phyloP scores from a whole-genome alignment of 2,888 invertebrate species.

The Leptinotarsa rubiginosa region DNA sequence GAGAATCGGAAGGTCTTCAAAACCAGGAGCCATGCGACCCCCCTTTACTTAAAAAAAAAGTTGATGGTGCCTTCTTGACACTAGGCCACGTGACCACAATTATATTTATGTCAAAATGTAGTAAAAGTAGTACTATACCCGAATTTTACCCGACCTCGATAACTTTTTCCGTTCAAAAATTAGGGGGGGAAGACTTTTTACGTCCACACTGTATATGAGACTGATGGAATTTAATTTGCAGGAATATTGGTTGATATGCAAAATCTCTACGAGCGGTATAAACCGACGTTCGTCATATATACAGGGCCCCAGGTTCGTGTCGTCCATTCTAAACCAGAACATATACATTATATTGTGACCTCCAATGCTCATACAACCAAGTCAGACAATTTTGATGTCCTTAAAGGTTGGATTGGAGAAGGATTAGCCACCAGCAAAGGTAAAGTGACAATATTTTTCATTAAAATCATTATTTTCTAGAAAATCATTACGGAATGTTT shows the following conservation, averaged over 20 bases:
- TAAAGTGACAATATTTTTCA: not conserved
- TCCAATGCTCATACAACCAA: slow-evolving; percentile 23
- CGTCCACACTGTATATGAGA: not conserved
- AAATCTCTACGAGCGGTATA: slow-evolving; percentile 21
- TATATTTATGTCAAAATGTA: no score
- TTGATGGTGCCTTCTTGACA: no score
- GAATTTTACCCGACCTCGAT: no score
- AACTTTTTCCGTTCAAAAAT: no score
- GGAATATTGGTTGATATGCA: slow-evolving; percentile 27
- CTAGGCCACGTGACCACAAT: no score
- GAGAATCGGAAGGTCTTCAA: no score
- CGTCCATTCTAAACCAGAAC: slow-evolving; percentile 18
- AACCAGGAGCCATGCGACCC: no score
- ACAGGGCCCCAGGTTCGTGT: slow-evolving; percentile 24
- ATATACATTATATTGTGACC: slow-evolving; percentile 17
- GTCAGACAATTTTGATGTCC: slow-evolving; percentile 21
- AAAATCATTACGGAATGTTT: no score
- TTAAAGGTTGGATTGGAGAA: slow-evolving; percentile 24
- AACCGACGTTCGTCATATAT: slow-evolving; percentile 26
- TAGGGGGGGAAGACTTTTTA: no score
- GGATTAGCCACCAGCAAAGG: slow-evolving; percentile 26
- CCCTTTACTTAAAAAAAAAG: no score
- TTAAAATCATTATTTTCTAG: not conserved
- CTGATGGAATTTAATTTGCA: not conserved
- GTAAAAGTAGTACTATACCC: no score